Conservation (phyloP, 2,797 vertebrate species). For the Cuniculus paca region DNA sequence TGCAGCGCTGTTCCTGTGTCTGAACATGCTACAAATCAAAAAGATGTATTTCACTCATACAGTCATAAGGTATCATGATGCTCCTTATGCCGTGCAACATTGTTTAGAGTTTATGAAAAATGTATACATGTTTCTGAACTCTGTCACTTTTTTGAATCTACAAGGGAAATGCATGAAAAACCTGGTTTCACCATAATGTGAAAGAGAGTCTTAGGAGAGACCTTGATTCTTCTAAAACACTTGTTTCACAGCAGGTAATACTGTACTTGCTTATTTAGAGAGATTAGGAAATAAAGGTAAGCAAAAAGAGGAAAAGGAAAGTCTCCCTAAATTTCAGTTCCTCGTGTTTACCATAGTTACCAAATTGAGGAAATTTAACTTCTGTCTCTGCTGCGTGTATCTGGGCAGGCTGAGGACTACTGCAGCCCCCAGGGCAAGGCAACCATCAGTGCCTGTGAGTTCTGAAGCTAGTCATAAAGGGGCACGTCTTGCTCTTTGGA, state of each 20-base stretch:
- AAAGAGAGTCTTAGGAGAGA: background rate
- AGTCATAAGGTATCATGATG: no score
- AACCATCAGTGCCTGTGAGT: background rate
- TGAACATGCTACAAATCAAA: background rate
- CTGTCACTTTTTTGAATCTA: background rate
- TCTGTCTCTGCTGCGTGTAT: background rate
- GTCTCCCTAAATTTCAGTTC: background rate
- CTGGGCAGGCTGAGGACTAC: background rate
- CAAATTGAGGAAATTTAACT: background rate
- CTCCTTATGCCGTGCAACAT: no score
- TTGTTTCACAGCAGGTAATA: background rate
- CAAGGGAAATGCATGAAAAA: background rate
- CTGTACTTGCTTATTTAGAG: background rate
- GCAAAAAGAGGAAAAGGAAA: background rate
- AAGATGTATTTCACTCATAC: accelerated
- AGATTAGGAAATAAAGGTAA: conserved; percentile 28
- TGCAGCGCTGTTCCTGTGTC: background rate
- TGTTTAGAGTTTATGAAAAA: background rate
- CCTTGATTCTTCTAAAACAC: background rate
- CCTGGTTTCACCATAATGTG: background rate
- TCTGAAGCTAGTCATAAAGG: background rate
- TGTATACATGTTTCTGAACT: background rate
- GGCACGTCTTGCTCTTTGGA: background rate
- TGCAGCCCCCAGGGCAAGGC: background rate
- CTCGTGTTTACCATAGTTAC: background rate